Evolutionary conservation across 2,797 vertebrate species (phyloP).

Genomic region (Sebastes cheni): DNA sequence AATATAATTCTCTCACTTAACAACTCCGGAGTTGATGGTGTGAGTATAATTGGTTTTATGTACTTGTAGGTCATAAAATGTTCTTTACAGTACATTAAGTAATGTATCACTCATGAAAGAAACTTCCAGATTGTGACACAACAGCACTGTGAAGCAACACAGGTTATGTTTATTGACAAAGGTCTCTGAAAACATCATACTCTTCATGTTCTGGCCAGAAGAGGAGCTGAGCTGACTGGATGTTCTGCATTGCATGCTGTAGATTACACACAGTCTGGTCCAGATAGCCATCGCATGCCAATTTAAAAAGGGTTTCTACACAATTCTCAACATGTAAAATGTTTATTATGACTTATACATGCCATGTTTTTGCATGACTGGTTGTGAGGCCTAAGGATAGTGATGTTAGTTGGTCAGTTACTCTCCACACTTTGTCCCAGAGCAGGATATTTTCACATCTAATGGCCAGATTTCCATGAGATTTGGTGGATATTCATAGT

Average conservation of each 20-base stretch:
- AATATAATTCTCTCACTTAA: constrained; percentile 1
- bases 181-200: not conserved
- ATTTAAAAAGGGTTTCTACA: not conserved
- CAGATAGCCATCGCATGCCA: not conserved
- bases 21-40: constrained; percentile 3
- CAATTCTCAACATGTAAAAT: not conserved
- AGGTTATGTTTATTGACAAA: not conserved
- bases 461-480: not conserved
- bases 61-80: constrained; percentile 29
- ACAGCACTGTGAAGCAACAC: not conserved
- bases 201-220: not conserved
- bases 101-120: constrained; percentile 5
- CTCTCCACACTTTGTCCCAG: not conserved
- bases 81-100: constrained; percentile 26
- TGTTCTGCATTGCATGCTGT: not conserved
- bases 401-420: not conserved
- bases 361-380: not conserved
- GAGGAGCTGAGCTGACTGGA: not conserved
- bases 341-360: not conserved
- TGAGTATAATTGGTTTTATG: constrained; percentile 32
- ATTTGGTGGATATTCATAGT: not conserved
- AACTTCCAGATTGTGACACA: not conserved
- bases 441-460: not conserved
- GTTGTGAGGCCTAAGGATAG: not conserved
- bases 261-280: not conserved